Evolutionary conservation across 1,140 invertebrate genomes (phyloP).

Genomic region (Elymnias hypermnestra): DNA sequence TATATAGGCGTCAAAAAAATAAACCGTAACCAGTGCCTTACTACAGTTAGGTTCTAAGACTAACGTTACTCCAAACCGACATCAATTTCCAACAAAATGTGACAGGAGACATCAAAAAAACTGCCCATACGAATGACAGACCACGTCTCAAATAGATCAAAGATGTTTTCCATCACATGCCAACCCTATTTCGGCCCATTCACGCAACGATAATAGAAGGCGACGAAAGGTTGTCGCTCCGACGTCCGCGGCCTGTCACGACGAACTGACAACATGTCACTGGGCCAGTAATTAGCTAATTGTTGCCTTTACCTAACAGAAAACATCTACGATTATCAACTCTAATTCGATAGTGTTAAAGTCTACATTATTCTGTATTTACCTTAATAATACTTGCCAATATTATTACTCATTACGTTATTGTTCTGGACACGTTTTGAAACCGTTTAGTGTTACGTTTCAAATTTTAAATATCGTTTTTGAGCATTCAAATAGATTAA

Average conservation of each 20-base stretch:
- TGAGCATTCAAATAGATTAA: too few relatives aligned
- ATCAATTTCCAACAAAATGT: slow-evolving; percentile 2
- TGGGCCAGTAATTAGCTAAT: slow-evolving; percentile 52
- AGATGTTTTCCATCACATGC: slow-evolving; percentile 12
- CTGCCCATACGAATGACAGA: slow-evolving; percentile 3
- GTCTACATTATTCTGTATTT: slow-evolving; percentile 6
- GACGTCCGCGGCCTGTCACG: slow-evolving; percentile 35
- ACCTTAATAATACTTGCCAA: background rate
- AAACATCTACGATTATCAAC: slow-evolving; percentile 12
- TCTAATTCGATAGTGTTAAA: slow-evolving; percentile 11
- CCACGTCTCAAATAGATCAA: slow-evolving; percentile 19
- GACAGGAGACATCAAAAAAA: slow-evolving; percentile 5
- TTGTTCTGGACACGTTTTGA: too few relatives aligned
- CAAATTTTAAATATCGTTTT: too few relatives aligned
- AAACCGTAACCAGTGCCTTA: too few relatives aligned
- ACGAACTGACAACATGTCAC: slow-evolving; percentile 38
- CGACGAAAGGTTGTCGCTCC: slow-evolving; percentile 50
- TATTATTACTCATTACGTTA: background rate
- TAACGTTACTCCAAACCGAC: too few relatives aligned
- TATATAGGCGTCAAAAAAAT: too few relatives aligned
- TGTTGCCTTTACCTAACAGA: slow-evolving; percentile 24
- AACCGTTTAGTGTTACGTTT: too few relatives aligned
- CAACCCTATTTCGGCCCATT: slow-evolving; percentile 31
- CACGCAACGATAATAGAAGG: slow-evolving; percentile 35
- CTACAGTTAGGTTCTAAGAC: too few relatives aligned